Evolutionary conservation across 2,797 vertebrate species (phyloP), one percentile per base, ranked within the genome.

Genomic region (Pyrocephalus nanus): DNA sequence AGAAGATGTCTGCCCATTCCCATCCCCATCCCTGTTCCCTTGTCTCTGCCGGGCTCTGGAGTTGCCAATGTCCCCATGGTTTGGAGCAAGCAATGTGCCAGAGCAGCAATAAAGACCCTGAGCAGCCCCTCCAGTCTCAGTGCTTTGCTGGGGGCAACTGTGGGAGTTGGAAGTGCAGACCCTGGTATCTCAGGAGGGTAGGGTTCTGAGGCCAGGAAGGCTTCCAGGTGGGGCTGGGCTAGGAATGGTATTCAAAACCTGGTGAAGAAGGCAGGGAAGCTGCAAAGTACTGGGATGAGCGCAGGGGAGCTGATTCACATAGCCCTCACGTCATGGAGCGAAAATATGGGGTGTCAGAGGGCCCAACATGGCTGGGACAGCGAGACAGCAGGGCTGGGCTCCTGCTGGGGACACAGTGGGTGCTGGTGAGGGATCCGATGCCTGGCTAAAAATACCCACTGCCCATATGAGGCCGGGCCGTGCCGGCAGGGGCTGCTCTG

Each of bases 61-160:
- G 67, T 34, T 62, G 71, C 87, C 67, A 14, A 2, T 5, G 54
- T 85, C 71, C 76, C 40, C 18, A 7, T 23, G 84, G 86, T 71
- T 77, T 64, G 93, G 92, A 90, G 93, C 77, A 61, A 83, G 86
- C 48, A 51, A 45, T 12, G 11, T 40, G 65, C 65, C 89, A 85
- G 92, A 96, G 95, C 93, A 95, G 93, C 95, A 96, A 96, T 96
- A 96, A 96, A 96, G 75, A 91, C 45, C 81, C 84, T 73, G 94
- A 95, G 96, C 93, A 95, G 92, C 90, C 21, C 1, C 1, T 42
- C 12, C 34, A 3, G 51, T 40, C 62, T 90, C 67, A 2, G 71
- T 23, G 81, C 34, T 17, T 92, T 29, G 10, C 34, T 58, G 45
- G 55, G 81, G 7, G 53, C 27, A 48, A 23, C 23, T 34, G 40